phyloP scores from a whole-genome alignment of 2,888 invertebrate genomes.

The Dromius quadrimaculatus region DNA sequence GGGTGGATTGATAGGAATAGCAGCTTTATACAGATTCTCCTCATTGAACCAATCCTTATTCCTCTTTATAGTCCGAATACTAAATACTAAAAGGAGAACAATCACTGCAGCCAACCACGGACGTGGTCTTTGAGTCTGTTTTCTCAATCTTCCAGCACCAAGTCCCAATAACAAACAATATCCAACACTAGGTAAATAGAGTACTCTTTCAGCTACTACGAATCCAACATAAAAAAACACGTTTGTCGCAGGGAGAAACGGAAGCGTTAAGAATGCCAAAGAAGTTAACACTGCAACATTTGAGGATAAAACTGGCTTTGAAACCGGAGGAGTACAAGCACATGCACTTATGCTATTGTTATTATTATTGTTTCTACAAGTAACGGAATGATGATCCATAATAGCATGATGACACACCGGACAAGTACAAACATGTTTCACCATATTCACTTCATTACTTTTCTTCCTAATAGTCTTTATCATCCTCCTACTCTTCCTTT shows the following conservation, averaged over 20 bases:
- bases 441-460: slow-evolving; percentile 16
- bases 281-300: slow-evolving; percentile 66
- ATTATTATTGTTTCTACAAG: slow-evolving; percentile 79
- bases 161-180: slow-evolving; percentile 90
- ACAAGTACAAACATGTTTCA: slow-evolving; percentile 67
- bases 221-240: slow-evolving; percentile 98
- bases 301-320: slow-evolving; percentile 28
- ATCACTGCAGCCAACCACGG: slow-evolving; percentile 67
- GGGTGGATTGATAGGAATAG: slow-evolving; percentile 93
- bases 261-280: slow-evolving; percentile 85
- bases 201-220: slow-evolving; percentile 95
- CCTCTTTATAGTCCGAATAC: slow-evolving; percentile 82
- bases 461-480: slow-evolving; percentile 31
- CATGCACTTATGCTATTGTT: slow-evolving; percentile 73
- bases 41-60: slow-evolving; percentile 95
- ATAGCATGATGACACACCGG: slow-evolving; percentile 77
- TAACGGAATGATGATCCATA: slow-evolving; percentile 76
- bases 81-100: slow-evolving; percentile 76
- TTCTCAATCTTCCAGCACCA: slow-evolving; percentile 74
- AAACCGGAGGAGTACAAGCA: slow-evolving; percentile 29
- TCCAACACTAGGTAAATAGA: slow-evolving; percentile 97
- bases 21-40: slow-evolving; percentile 92
- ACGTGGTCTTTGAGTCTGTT: slow-evolving; percentile 62
- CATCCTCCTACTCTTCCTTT: slow-evolving; percentile 46
- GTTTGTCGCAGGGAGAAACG: slow-evolving; percentile 96